Evolutionary conservation across 53 echinoderm and acorn worm species (phyloP).

Genomic region (Holothuria scabra): DNA sequence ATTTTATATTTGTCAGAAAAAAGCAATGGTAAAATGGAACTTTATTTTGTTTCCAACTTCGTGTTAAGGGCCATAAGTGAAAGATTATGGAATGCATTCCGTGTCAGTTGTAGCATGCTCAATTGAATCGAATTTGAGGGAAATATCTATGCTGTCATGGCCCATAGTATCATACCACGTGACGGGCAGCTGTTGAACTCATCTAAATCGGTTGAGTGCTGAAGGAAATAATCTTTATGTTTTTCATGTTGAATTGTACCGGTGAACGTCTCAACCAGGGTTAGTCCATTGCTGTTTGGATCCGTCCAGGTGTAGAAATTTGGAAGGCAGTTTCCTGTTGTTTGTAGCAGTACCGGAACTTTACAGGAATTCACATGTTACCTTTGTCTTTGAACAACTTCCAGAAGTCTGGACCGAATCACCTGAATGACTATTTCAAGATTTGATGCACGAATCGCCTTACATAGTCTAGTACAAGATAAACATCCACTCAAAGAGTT

Average conservation of each 20-base stretch:
- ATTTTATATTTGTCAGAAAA: too few relatives aligned
- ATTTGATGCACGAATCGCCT: too few relatives aligned
- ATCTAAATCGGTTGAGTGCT: slow-evolving; percentile 1
- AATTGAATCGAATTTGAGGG: too few relatives aligned
- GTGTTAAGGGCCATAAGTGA: too few relatives aligned
- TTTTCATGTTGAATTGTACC: slow-evolving; percentile 36
- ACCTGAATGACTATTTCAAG: too few relatives aligned
- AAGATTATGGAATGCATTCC: too few relatives aligned
- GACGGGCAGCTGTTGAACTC: slow-evolving; percentile 22
- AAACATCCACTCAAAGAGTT: too few relatives aligned
- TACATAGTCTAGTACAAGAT: too few relatives aligned
- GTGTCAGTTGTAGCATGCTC: too few relatives aligned
- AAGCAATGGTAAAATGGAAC: too few relatives aligned
- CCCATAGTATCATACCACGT: background rate
- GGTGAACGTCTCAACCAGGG: slow-evolving; percentile 27
- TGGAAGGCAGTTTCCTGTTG: slow-evolving; percentile 19
- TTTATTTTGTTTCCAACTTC: too few relatives aligned
- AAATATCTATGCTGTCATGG: too few relatives aligned
- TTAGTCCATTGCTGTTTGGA: slow-evolving; percentile 37
- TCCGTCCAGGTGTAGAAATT: slow-evolving; percentile 36
- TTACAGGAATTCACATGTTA: slow-evolving; percentile 46
- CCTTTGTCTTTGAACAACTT: slow-evolving; percentile 34
- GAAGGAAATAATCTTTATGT: slow-evolving; percentile 28
- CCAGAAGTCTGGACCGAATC: slow-evolving; percentile 31
- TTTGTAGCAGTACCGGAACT: slow-evolving; percentile 12